Conservation (phyloP, 1,140 invertebrate genomes). For the Drosophila pruinosa region DNA sequence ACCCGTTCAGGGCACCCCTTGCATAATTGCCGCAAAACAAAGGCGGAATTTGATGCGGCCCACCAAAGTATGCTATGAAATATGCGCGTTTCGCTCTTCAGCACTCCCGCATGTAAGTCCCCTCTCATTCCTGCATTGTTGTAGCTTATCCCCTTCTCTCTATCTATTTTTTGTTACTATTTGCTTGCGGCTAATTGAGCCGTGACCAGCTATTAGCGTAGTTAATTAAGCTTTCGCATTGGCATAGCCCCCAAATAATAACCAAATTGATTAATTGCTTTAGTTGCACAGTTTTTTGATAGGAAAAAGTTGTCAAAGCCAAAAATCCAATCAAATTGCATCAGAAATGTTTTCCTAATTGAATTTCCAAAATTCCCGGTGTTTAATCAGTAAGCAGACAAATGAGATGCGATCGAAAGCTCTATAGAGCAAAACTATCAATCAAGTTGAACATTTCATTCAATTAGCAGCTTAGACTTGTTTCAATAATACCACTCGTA, state of each 20-base stretch:
- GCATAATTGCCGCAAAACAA: constrained; percentile 44
- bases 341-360: constrained; percentile 26
- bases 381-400: background rate
- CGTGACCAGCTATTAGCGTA: constrained; percentile 29
- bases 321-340: constrained; percentile 31
- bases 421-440: background rate
- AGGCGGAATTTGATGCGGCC: constrained; percentile 28
- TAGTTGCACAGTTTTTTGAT: background rate
- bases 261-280: constrained; percentile 5
- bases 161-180: background rate
- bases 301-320: background rate
- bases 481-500: too few species aligned
- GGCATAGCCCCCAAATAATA: constrained; percentile 10
- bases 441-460: too few species aligned
- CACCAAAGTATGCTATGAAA: constrained; percentile 41
- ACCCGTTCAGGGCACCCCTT: background rate
- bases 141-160: background rate
- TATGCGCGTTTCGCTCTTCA: constrained; percentile 32
- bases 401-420: background rate
- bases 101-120: background rate
- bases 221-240: constrained; percentile 50
- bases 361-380: constrained; percentile 25
- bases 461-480: too few species aligned
- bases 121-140: background rate
- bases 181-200: constrained; percentile 21